These are phyloP conservation scores for Enteromius mattozi DNA, from an alignment of 2,797 vertebrate genomes.

Conservation along the genomic window DNA sequence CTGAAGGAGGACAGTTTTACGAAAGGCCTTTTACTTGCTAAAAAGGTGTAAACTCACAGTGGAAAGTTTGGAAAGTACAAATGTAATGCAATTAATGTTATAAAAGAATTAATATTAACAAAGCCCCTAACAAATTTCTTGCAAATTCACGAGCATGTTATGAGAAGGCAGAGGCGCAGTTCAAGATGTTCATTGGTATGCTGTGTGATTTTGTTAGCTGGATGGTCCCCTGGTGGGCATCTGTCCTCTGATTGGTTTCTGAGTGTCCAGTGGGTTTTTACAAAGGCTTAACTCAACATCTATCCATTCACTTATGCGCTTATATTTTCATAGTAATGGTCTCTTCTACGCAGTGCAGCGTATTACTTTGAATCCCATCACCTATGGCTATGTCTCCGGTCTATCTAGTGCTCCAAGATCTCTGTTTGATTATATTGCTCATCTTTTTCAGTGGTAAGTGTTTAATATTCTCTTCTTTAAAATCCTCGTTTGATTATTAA, in stretches of 20 bases:
- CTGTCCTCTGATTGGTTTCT: slow-evolving; percentile 44
- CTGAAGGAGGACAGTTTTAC: background rate
- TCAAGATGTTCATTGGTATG: slow-evolving; percentile 34
- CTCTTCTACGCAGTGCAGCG: background rate
- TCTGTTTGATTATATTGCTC: slow-evolving; percentile 37
- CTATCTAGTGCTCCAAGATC: background rate
- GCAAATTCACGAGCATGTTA: background rate
- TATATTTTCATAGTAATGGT: slow-evolving; percentile 23
- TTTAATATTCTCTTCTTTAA: background rate
- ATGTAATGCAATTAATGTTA: background rate
- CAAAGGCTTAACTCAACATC: slow-evolving; percentile 23
- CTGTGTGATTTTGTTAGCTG: slow-evolving; percentile 22
- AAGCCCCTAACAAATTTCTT: background rate
- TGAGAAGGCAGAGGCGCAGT: background rate
- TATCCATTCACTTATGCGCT: slow-evolving; percentile 16
- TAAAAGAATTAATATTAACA: background rate
- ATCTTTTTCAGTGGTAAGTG: slow-evolving; percentile 47
- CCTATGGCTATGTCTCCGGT: slow-evolving; percentile 36
- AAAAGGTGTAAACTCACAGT: background rate
- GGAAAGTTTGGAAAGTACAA: background rate
- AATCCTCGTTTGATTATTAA: background rate
- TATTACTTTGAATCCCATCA: slow-evolving; percentile 16
- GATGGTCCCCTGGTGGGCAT: slow-evolving; percentile 29
- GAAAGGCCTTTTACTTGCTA: background rate
- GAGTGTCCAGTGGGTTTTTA: slow-evolving; percentile 20